Percentiles rank a stretch among this genome's conserved stretches.
Evolutionary conservation across 2,113 vertebrate species (phyloP).

Genomic region (Leucopsar rothschildi): DNA sequence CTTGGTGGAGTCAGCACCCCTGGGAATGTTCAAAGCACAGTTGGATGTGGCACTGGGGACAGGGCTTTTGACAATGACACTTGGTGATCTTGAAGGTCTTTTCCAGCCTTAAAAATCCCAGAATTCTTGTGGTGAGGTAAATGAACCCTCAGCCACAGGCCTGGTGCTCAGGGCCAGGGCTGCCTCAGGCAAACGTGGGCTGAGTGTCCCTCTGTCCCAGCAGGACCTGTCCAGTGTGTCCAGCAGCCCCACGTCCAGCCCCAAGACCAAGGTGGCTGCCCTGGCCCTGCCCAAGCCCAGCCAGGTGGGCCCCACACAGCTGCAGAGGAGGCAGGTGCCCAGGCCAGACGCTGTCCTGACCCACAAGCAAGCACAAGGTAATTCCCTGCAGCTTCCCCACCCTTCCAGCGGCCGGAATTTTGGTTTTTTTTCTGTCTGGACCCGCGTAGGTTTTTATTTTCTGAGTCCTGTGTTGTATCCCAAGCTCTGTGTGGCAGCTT

Average conservation of each 20-base stretch:
- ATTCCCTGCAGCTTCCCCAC: not conserved
- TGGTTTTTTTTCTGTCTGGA: not conserved
- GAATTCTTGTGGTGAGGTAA: fast-evolving
- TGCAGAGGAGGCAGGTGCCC: slow-evolving; percentile 89
- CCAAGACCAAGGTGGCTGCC: slow-evolving; percentile 86
- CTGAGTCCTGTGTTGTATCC: not conserved
- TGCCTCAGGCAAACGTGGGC: fast-evolving
- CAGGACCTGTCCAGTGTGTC: slow-evolving; percentile 95
- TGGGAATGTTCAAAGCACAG: not conserved
- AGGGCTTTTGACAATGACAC: fast-evolving
- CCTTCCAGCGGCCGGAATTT: fast-evolving
- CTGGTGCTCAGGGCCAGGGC: not conserved
- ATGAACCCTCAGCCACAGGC: fast-evolving
- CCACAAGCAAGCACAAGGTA: slow-evolving; percentile 95
- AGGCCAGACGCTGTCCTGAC: slow-evolving; percentile 82
- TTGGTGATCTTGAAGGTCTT: not conserved
- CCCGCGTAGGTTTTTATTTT: not conserved
- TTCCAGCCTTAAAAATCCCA: not conserved
- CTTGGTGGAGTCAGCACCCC: not conserved
- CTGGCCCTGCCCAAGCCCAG: slow-evolving; percentile 86
- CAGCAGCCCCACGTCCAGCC: slow-evolving; percentile 94
- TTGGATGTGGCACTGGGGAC: not conserved
- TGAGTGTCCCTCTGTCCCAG: not conserved
- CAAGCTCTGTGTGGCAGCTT: not conserved
- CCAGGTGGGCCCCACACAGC: slow-evolving; percentile 81